Evolutionary conservation across 23 tunicate genomes (phyloP).

Genomic region (Halocynthia aurantium): DNA sequence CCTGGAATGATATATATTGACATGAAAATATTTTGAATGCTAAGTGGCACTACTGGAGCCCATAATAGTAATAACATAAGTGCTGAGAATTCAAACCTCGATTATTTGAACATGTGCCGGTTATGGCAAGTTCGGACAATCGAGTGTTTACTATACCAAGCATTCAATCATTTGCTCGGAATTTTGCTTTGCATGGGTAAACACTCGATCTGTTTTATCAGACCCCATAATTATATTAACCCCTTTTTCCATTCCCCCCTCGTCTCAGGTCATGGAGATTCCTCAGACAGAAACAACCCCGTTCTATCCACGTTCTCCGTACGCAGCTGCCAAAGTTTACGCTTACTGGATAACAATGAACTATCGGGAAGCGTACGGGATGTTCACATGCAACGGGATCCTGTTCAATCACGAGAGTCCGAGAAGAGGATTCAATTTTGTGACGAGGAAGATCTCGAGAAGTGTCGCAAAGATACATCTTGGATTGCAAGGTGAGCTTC

Average conservation of each 20-base stretch:
- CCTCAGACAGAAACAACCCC: constrained; percentile 92
- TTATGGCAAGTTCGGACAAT: no score
- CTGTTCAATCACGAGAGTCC: constrained; percentile 95
- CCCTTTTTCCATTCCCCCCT: neutral
- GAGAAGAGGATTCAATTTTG: constrained; percentile 85
- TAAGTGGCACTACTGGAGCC: no score
- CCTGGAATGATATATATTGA: no score
- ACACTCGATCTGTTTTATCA: no score
- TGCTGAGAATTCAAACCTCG: no score
- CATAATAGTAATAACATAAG: no score
- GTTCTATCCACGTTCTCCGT: constrained; percentile 96
- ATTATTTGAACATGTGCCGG: no score
- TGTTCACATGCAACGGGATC: constrained; percentile 89
- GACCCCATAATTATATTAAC: neutral
- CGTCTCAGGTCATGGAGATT: constrained; percentile 31
- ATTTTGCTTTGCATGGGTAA: no score
- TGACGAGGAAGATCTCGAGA: constrained; percentile 86
- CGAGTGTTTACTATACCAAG: no score
- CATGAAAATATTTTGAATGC: no score
- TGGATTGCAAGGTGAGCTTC: constrained; percentile 73
- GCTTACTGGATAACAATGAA: constrained; percentile 94
- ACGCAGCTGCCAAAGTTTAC: constrained; percentile 93
- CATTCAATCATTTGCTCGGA: no score
- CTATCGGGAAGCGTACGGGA: constrained; percentile 96
- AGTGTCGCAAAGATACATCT: constrained; percentile 95